Evolutionary conservation across 2,888 invertebrate species (phyloP), one percentile per base, ranked within the genome.

Genomic region (Notodonta dromedarius): DNA sequence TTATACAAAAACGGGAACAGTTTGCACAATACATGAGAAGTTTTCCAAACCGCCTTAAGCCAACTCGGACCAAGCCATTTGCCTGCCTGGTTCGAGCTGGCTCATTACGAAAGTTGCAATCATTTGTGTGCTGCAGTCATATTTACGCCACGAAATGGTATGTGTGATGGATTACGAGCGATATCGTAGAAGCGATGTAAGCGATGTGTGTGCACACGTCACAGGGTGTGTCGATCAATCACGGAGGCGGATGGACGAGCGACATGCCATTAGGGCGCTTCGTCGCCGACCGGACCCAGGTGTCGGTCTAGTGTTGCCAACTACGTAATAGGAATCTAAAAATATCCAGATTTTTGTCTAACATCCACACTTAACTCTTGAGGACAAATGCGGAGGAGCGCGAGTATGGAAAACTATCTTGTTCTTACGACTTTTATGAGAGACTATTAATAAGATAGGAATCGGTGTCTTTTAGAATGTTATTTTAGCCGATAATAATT

Each of bases 221-320:
- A 85, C 79, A 81, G 80, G 84, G 85, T 82, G 85, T 85, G 89
- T 88, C 91, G 89, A 93, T 93, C 92, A 91, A 92, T 92, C 92
- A 92, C 88, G 66, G 82, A 69, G 79, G 83, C 82, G 88, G 88
- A 89, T 88, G 90, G 89, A 89, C 89, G 86, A 80, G 80, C 85
- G 91, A 91, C 91, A 92, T 88, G 85, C 91, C 92, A 92, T 93
- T 92, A 92, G 91, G 84, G 79, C 79, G 84, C 78, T 79, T 79
- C 81, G 82, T 82, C 82, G 84, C 69, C 73, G 63, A 62, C 69
- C 67, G 74, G 71, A 82, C 86, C 82, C 90, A 88, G 90, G 88
- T 90, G 88, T 80, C 80, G 78, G 80, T 71, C 78, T 39, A 9
- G 35, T 32, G 54, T 54, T 39, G n/a, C 39, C 35, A 39, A 39